These are phyloP conservation scores for Mactromeris polynyma DNA, from an alignment of 2,888 invertebrate species.

Conservation along the genomic window DNA sequence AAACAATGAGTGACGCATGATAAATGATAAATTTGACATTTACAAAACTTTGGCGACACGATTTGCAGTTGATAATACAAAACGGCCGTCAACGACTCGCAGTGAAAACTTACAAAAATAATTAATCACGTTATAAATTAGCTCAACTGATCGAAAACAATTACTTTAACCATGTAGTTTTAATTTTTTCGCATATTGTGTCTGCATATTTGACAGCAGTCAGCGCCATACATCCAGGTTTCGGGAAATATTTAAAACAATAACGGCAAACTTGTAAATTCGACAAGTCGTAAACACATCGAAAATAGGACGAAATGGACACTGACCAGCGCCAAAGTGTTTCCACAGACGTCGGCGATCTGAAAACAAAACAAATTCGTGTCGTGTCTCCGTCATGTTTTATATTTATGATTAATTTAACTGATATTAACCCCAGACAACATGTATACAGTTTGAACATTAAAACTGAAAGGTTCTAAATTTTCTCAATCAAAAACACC, in stretches of 20 bases:
- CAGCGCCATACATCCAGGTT: neutral
- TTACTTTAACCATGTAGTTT: neutral
- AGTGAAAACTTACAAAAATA: neutral
- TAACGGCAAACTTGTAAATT: neutral
- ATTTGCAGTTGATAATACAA: neutral
- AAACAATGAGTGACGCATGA: neutral
- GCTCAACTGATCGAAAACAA: slow-evolving; percentile 1
- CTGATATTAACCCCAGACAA: neutral
- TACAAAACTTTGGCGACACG: slow-evolving; percentile 8
- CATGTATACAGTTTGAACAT: neutral
- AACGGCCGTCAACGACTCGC: neutral
- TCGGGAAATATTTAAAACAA: neutral
- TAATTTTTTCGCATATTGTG: neutral
- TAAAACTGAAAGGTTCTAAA: neutral
- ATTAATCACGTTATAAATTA: slow-evolving; percentile 1
- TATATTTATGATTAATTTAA: neutral
- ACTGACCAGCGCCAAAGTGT: neutral
- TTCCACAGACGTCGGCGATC: neutral
- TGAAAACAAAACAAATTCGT: neutral
- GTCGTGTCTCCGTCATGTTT: neutral
- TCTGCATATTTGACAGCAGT: neutral
- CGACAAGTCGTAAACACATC: slow-evolving; percentile 10
- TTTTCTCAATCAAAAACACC: neutral
- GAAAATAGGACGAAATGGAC: neutral
- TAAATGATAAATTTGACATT: neutral